phyloP scores from a whole-genome alignment of 1,140 invertebrate genomes.

The Scylla paramamosain region DNA sequence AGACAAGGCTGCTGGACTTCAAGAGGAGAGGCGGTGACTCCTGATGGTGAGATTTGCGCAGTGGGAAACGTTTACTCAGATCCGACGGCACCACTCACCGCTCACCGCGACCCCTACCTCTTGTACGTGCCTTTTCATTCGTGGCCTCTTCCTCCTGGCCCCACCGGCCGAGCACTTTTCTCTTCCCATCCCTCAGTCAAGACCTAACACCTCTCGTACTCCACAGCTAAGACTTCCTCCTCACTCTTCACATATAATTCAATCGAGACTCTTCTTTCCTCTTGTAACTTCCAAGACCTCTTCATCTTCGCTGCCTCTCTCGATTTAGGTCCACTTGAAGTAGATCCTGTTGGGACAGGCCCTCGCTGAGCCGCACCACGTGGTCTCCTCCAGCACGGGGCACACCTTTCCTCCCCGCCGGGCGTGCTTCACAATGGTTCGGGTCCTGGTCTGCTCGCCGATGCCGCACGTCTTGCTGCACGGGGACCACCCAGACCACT shows the following conservation, averaged over 20 bases:
- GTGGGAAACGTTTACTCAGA: too few species aligned
- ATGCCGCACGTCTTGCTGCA: conserved; percentile 93
- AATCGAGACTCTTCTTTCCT: neutral
- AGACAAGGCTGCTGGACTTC: neutral
- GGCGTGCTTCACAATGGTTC: conserved; percentile 88
- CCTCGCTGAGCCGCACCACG: conserved; percentile 91
- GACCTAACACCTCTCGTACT: neutral
- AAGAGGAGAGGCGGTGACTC: neutral
- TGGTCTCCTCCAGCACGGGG: conserved; percentile 89
- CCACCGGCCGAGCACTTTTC: neutral
- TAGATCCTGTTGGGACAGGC: conserved; percentile 84
- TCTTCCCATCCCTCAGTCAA: neutral
- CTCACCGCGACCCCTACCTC: too few species aligned
- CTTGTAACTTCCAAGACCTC: neutral
- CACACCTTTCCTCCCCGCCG: conserved; percentile 88
- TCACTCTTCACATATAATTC: neutral
- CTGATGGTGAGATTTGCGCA: neutral
- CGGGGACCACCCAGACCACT: conserved; percentile 92
- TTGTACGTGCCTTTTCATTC: too few species aligned
- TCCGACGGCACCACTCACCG: too few species aligned
- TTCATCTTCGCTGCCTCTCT: neutral
- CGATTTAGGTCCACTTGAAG: conserved; percentile 81
- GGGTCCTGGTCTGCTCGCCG: conserved; percentile 89
- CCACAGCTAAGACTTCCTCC: neutral
- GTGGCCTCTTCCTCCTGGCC: neutral